These are phyloP conservation scores for Andrena cerasifolii DNA, from an alignment of 1,140 invertebrate species.

Conservation along the genomic window DNA sequence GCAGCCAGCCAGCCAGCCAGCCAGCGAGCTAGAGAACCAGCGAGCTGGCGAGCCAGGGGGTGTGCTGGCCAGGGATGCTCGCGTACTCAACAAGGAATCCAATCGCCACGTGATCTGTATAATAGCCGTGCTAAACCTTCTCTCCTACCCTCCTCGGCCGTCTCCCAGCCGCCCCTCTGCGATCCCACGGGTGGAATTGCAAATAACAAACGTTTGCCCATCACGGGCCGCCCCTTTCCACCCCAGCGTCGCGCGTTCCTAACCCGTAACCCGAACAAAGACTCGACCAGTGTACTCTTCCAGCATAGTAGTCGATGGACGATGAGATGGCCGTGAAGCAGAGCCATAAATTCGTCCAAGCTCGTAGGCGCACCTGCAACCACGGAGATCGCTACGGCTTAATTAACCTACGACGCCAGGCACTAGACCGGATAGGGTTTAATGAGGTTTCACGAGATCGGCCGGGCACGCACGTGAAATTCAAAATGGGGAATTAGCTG, in stretches of 20 bases:
- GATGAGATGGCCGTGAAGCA: slow-evolving; percentile 30
- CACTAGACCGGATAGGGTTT: slow-evolving; percentile 47
- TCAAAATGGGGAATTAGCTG: slow-evolving; percentile 50
- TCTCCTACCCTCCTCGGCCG: slow-evolving; percentile 30
- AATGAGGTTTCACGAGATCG: slow-evolving; percentile 60
- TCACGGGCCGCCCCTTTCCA: slow-evolving; percentile 62
- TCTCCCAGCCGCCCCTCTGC: slow-evolving; percentile 38
- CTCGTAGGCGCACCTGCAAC: slow-evolving; percentile 57
- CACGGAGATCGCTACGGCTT: slow-evolving; percentile 60
- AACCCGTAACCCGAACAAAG: slow-evolving; percentile 39
- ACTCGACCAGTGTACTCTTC: slow-evolving; percentile 8
- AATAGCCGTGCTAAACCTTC: slow-evolving; percentile 77
- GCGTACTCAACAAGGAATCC: slow-evolving; percentile 75
- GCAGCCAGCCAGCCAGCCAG: slow-evolving; percentile 59
- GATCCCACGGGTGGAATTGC: slow-evolving; percentile 76
- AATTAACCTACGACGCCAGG: slow-evolving; percentile 59
- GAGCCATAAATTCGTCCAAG: slow-evolving; percentile 54
- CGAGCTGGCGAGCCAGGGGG: slow-evolving; percentile 23
- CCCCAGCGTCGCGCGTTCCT: slow-evolving; percentile 3
- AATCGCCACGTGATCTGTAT: slow-evolving; percentile 81
- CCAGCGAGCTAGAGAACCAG: too few relatives aligned
- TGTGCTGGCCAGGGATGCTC: slow-evolving; percentile 44
- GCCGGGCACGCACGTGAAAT: slow-evolving; percentile 56
- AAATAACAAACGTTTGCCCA: slow-evolving; percentile 75
- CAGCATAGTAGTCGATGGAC: too few relatives aligned